phyloP scores from a whole-genome alignment of 2,113 vertebrate species.

The Sylvia atricapilla region DNA sequence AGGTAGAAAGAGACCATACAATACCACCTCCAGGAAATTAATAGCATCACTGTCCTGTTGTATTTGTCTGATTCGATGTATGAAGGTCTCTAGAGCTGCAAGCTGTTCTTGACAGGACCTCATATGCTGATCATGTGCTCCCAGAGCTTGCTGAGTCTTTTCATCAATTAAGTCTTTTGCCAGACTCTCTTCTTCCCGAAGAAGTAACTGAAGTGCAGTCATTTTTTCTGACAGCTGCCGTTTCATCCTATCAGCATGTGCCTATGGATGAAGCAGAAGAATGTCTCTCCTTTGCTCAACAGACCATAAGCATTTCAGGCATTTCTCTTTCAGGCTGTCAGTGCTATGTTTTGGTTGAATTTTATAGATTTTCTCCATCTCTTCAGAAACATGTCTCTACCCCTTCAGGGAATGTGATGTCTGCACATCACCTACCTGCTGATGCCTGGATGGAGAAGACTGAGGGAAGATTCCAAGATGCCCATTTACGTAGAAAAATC shows the following conservation, averaged over 20 bases:
- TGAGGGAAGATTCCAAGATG: background rate
- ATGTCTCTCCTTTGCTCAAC: background rate
- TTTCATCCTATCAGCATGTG: constrained; percentile 50
- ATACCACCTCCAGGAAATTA: constrained; percentile 68
- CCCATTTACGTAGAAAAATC: background rate
- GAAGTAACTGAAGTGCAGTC: constrained; percentile 63
- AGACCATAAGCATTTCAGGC: background rate
- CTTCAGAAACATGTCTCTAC: background rate
- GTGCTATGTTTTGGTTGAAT: background rate
- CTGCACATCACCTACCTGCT: background rate
- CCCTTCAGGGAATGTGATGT: background rate
- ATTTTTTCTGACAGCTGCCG: constrained; percentile 62
- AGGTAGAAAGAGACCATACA: background rate
- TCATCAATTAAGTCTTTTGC: constrained; percentile 68
- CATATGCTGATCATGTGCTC: constrained; percentile 36
- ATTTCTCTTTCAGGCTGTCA: background rate
- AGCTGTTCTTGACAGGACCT: constrained; percentile 43
- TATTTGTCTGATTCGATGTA: constrained; percentile 14
- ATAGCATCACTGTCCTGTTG: constrained; percentile 48
- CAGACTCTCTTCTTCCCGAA: constrained; percentile 69
- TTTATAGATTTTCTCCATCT: background rate
- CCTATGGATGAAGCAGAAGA: constrained; percentile 48
- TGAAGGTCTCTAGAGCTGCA: constrained; percentile 32
- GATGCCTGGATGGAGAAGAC: background rate
- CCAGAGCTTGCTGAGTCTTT: constrained; percentile 59